Evolutionary conservation across 2,113 vertebrate genomes (phyloP), one percentile per base, ranked within the genome.

Genomic region (Tauraco erythrolophus): DNA sequence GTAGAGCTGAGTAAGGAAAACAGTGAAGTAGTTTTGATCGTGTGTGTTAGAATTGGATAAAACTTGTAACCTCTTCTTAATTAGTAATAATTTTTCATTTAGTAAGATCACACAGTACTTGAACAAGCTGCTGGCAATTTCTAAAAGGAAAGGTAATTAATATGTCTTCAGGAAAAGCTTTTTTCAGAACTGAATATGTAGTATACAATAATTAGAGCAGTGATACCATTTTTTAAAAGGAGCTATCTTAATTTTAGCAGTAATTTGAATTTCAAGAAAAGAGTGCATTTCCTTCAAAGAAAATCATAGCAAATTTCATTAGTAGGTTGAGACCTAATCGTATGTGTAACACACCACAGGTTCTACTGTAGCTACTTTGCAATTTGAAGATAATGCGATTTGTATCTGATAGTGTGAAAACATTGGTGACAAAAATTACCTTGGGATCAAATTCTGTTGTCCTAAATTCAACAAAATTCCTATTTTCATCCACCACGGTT

Each of bases 141-240:
- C 85, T 88, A 87, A 97, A 97, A 82, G 31, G 85, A 95, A 96
- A 96, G 88, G 87, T 96, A 97, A 97, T 98, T 97, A 96, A 94
- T 69, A 89, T 37, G 66, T 94, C 92, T 95, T 96, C 57, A 66
- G 94, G 48, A 97, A 93, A 95, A 95, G 57, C 37, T 76, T 35
- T 82, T 15, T 85, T 88, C 57, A 46, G 33, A 94, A 69, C 2
- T 71, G 82, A 94, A 78, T 93, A 25, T 80, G 69, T 57, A 69
- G 84, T 88, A 64, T 66, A 86, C 45, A 33, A 50, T 83, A 93
- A 95, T 94, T 94, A 86, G n/a, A 74, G 85, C 17, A 61, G 56
- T 48, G 10, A 31, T 84, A 57, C 6, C 3, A 39, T 88, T 94
- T 94, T 76, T 35, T 3, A 65, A 96, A 93, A 91, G 41, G 50